phyloP scores from a whole-genome alignment of 92 coral and sea anemone species.

The Actinernus sp. region DNA sequence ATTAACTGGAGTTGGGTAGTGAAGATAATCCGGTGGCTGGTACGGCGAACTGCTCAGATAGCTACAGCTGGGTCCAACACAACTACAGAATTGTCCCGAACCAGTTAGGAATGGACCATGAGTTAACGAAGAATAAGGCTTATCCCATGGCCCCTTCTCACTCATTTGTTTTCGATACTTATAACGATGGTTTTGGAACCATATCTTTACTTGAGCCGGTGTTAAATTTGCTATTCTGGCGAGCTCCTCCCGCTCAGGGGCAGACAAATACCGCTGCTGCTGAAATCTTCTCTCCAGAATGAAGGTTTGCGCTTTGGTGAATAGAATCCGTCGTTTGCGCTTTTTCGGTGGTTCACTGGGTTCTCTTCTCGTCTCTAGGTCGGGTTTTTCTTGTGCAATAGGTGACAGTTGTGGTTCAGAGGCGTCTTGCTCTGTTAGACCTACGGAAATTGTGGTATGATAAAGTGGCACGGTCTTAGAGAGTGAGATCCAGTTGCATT shows the following conservation, averaged over 20 bases:
- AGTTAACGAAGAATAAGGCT: constrained; percentile 68
- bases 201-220: constrained; percentile 98
- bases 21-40: constrained; percentile 79
- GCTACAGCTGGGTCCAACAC: constrained; percentile 79
- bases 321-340: constrained; percentile 87
- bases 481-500: neutral
- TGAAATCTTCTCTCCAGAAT: constrained; percentile 93
- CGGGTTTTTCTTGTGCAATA: constrained; percentile 25
- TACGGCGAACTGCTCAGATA: constrained; percentile 72
- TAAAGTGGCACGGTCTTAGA: neutral
- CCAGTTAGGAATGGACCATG: constrained; percentile 75
- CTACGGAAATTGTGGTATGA: neutral
- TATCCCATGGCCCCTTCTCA: constrained; percentile 96
- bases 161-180: constrained; percentile 95
- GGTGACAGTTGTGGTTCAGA: constrained; percentile 21
- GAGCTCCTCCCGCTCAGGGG: constrained; percentile 97
- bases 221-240: constrained; percentile 95
- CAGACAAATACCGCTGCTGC: constrained; percentile 96
- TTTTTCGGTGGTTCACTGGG: constrained; percentile 60
- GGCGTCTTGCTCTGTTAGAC: constrained; percentile 5
- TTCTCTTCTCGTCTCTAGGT: constrained; percentile 40
- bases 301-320: constrained; percentile 99
- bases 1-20: constrained; percentile 70
- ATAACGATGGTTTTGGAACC: constrained; percentile 99
- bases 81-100: constrained; percentile 86